Base-by-base conservation (phyloP, 2,113 vertebrate species). In the Indri indri region DNA sequence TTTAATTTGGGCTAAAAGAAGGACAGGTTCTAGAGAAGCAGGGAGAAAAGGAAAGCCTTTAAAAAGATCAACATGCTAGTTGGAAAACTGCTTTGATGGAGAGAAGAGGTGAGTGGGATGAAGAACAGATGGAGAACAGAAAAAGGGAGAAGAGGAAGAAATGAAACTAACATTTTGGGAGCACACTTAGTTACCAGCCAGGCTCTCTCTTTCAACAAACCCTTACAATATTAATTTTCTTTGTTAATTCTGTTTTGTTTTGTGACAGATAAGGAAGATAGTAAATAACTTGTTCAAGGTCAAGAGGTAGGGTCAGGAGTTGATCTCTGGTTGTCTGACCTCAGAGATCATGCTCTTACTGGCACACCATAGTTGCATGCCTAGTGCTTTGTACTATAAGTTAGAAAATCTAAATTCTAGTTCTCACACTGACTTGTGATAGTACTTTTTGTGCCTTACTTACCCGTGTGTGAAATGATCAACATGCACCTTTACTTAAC, bases 1-100 rank as follows among this genome's bases (percentile, higher is more conserved):
- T 81, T 90, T 84, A 83, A 83, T 95, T 68, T 61, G 54, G 20
- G 32, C 70, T 94, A 89, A 91, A 81, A 88, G 74, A 42, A 82
- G 32, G 27, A 70, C 13, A 94, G 47, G 45, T 52, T 68, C 47
- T 52, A 4, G 42, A 81, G 40, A 6, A 65, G 82, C 0, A 59
- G 30, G 22, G 13, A 93, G 13, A 94, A 93, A 94, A 73, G 30
- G 6, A 50, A 83, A 92, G 32, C 30, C 37, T 82, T 88, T 77
- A 79, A 57, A 91, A 47, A 86, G 13, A 87, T 42, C 10, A 92
- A 93, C 9, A 80, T 12, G 50, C 34, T 54, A 66, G 10, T 8
- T 57, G 45, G 50, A 83, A 93, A 91, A 82, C 6, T 89, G 61
- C n/a, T 88, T 89, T 76, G n/a, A 37, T 40, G 17, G 27, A 76